Percentiles rank a stretch among this genome's conserved stretches.
Conservation (phyloP, 2,797 vertebrate species). For the Acestrorhynchus altus region DNA sequence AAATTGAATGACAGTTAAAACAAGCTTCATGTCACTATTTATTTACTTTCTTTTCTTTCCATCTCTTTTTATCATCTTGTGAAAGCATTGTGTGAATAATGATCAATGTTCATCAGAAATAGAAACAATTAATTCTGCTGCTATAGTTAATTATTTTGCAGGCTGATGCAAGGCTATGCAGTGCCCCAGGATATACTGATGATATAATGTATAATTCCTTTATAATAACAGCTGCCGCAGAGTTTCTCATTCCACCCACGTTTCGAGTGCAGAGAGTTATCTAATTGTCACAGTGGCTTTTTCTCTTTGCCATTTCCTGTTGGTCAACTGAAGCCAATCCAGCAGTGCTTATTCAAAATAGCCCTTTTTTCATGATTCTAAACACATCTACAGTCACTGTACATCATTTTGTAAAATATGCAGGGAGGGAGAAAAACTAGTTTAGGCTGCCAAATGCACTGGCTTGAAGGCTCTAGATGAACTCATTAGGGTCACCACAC, state of each 20-base stretch:
- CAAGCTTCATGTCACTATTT: background rate
- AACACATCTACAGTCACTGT: background rate
- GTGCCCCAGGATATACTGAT: background rate
- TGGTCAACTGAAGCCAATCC: background rate
- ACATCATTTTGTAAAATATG: background rate
- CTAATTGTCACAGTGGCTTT: background rate
- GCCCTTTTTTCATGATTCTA: background rate
- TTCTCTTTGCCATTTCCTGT: background rate
- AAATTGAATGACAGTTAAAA: background rate
- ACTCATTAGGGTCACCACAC: slow-evolving; percentile 28
- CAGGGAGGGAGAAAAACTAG: background rate
- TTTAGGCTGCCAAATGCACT: background rate
- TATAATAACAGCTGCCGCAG: background rate
- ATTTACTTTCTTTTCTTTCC: background rate
- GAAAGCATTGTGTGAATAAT: too few relatives aligned
- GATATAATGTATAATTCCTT: background rate
- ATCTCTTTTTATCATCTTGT: background rate
- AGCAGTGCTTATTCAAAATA: slow-evolving; percentile 2
- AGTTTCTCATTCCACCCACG: background rate
- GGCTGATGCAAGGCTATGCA: background rate
- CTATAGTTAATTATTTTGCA: background rate
- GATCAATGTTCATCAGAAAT: background rate
- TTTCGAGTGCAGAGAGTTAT: background rate
- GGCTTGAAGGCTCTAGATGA: background rate
- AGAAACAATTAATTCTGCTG: background rate